Evolutionary conservation across 1,140 invertebrate genomes (phyloP).

Genomic region (Vanessa tameamea): DNA sequence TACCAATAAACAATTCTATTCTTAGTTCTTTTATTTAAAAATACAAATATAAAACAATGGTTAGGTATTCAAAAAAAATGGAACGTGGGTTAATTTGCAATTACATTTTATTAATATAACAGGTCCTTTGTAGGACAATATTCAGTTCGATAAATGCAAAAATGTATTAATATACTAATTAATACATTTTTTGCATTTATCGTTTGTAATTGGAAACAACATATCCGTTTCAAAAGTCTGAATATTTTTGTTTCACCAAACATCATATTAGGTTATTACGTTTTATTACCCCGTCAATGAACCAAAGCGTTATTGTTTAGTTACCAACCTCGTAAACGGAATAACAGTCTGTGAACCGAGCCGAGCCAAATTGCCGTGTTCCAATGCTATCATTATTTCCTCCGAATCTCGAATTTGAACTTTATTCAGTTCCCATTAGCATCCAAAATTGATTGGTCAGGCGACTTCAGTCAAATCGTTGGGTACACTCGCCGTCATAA

Average conservation of each 20-base stretch:
- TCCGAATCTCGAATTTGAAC: neutral
- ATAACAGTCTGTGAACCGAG: constrained; percentile 23
- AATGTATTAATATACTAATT: no score
- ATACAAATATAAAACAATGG: no score
- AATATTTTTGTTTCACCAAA: constrained; percentile 15
- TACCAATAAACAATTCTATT: no score
- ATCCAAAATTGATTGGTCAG: neutral
- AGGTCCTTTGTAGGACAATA: no score
- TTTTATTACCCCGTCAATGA: constrained; percentile 18
- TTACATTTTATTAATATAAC: no score
- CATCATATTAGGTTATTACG: constrained; percentile 27
- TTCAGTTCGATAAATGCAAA: no score
- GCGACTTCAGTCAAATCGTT: constrained; percentile 8
- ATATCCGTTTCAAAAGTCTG: neutral
- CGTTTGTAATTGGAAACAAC: neutral
- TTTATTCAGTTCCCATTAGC: neutral
- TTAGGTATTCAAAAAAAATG: no score
- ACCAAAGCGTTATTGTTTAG: constrained; percentile 29
- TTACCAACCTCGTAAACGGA: constrained; percentile 32
- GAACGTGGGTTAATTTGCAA: no score
- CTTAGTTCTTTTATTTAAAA: no score
- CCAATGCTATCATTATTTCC: constrained; percentile 17
- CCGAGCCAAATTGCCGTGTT: constrained; percentile 31
- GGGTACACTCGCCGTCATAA: constrained; percentile 20
- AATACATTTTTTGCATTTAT: neutral